These are phyloP conservation scores for Passer montanus DNA, from an alignment of 2,113 vertebrate genomes.

Conservation along the genomic window DNA sequence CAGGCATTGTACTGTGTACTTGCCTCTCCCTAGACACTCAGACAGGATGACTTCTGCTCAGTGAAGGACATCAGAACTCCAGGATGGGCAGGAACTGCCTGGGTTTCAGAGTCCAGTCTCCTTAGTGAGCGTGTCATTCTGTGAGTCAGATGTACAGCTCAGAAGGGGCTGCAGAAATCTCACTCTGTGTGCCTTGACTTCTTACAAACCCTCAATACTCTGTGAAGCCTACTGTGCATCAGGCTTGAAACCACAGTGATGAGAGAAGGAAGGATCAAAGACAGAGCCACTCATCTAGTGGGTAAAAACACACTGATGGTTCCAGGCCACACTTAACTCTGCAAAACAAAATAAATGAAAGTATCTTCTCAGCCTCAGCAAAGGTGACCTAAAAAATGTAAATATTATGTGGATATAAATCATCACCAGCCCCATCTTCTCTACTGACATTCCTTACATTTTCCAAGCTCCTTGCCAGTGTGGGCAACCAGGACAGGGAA, in stretches of 20 bases:
- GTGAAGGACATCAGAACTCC: not conserved
- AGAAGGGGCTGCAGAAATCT: not conserved
- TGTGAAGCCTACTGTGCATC: not conserved
- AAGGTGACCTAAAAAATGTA: not conserved
- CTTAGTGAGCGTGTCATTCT: not conserved
- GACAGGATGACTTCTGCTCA: not conserved
- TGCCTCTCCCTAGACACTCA: not conserved
- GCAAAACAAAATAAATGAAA: not conserved
- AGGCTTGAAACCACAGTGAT: not conserved
- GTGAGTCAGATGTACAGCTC: not conserved
- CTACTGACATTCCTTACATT: not conserved
- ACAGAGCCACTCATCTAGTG: not conserved
- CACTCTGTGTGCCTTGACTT: rapidly evolving
- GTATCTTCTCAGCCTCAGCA: not conserved
- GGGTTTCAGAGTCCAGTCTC: not conserved
- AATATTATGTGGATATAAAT: not conserved
- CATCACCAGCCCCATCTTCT: not conserved
- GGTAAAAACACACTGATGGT: not conserved
- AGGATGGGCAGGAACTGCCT: not conserved
- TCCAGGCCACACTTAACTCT: not conserved
- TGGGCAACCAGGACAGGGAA: not conserved
- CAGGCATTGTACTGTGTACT: not conserved
- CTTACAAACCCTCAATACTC: not conserved
- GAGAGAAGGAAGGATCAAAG: not conserved
- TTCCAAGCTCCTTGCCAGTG: not conserved